Percentiles rank a stretch among this genome's conserved stretches.
Evolutionary conservation across 2,888 invertebrate species (phyloP).

Genomic region (Apamea sordens): DNA sequence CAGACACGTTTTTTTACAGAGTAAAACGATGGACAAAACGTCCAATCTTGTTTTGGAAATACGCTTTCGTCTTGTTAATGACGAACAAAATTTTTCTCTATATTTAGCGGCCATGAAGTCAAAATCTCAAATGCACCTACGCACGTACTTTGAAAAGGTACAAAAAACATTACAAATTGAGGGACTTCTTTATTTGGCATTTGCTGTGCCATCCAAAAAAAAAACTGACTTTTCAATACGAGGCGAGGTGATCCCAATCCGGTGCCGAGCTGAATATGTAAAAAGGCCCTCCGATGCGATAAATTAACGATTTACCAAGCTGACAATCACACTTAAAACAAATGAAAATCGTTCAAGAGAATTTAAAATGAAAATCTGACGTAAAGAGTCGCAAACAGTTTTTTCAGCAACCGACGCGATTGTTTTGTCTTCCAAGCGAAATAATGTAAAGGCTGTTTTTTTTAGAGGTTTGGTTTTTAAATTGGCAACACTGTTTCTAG

Average conservation of each 20-base stretch:
- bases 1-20: no score
- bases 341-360: neutral
- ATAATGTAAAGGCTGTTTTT: slow-evolving; percentile 4
- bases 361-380: slow-evolving; percentile 49
- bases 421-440: slow-evolving; percentile 23
- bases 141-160: neutral
- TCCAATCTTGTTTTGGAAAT: neutral
- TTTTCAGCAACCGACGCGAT: slow-evolving; percentile 31
- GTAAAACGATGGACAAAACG: neutral
- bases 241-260: no score
- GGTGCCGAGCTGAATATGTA: neutral
- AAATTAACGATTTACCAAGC: neutral
- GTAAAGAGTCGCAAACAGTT: slow-evolving; percentile 39
- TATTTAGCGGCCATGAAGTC: neutral
- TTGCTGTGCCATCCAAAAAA: neutral
- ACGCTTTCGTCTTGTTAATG: neutral
- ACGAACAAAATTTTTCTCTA: neutral
- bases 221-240: neutral
- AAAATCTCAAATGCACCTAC: neutral
- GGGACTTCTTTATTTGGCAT: neutral
- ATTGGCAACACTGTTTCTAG: no score
- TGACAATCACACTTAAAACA: slow-evolving; percentile 5
- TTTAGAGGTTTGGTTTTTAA: no score
- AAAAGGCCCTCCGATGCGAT: neutral
- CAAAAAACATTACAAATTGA: neutral